phyloP scores from a whole-genome alignment of 2,113 vertebrate genomes.

The Myxocyprinus asiaticus region DNA sequence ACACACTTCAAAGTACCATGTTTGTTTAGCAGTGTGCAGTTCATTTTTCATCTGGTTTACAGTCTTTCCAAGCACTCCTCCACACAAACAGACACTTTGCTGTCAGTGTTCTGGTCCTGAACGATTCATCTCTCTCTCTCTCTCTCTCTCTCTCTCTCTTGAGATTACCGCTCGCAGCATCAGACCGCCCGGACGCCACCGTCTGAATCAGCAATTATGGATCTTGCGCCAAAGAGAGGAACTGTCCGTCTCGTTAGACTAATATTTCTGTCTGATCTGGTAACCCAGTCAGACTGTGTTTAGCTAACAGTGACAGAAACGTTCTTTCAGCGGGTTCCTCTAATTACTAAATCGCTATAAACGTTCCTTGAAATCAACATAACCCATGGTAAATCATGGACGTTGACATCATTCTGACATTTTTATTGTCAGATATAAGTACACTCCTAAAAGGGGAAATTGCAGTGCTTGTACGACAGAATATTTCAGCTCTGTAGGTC shows the following conservation, averaged over 20 bases:
- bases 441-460: too few relatives aligned
- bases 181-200: not conserved
- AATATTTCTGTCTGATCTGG: constrained; percentile 1
- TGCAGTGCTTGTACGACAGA: too few relatives aligned
- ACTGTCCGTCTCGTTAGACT: constrained; percentile 6
- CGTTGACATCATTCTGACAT: too few relatives aligned
- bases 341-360: not conserved
- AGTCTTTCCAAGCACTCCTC: not conserved
- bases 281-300: constrained; percentile 1
- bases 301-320: not conserved
- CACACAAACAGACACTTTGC: not conserved
- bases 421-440: too few relatives aligned
- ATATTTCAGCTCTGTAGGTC: too few relatives aligned
- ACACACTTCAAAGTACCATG: too few relatives aligned
- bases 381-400: too few relatives aligned
- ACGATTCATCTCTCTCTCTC: constrained; percentile 12
- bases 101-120: not conserved
- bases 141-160: constrained; percentile 19
- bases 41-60: not conserved
- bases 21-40: constrained; percentile 3
- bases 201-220: constrained; percentile 13
- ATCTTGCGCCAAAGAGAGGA: not conserved
- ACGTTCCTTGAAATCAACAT: too few relatives aligned
- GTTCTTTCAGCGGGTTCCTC: not conserved
- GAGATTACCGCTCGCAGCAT: not conserved